Percentiles rank a stretch among this genome's conserved stretches.
These are phyloP conservation scores for Agrotis segetum DNA, from an alignment of 2,888 invertebrate species.

Conservation along the genomic window DNA sequence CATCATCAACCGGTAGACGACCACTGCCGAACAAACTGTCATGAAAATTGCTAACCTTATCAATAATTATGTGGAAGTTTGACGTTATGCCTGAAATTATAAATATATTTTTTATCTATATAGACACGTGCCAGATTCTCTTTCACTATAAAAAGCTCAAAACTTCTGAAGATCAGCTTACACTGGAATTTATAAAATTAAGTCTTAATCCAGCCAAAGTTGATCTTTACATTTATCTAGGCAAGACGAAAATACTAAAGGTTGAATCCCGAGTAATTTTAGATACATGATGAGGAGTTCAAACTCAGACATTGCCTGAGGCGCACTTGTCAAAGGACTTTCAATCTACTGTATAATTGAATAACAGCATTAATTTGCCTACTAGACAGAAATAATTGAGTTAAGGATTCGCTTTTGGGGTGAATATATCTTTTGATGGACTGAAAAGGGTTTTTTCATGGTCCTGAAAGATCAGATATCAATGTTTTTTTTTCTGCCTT, in stretches of 20 bases:
- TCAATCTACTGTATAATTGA: constrained; percentile 34
- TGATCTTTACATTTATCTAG: constrained; percentile 15
- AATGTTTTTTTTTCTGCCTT: neutral
- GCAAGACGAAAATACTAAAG: constrained; percentile 19
- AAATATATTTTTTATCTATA: constrained; percentile 7
- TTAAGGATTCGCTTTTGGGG: neutral
- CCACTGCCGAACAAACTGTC: no score
- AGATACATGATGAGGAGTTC: constrained; percentile 8
- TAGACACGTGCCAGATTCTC: constrained; percentile 14
- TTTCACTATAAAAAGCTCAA: constrained; percentile 6
- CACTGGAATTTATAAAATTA: neutral
- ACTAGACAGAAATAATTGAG: constrained; percentile 14
- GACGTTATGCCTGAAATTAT: no score
- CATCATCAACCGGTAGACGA: no score
- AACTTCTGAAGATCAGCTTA: neutral
- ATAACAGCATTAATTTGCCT: constrained; percentile 22
- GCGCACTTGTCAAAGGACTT: constrained; percentile 28
- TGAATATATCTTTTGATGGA: neutral
- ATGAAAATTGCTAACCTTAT: neutral
- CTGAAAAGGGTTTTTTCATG: neutral
- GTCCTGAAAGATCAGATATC: no score
- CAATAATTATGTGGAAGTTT: neutral
- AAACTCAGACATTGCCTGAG: constrained; percentile 19
- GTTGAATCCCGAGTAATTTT: constrained; percentile 17
- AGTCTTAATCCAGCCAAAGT: neutral